Base-by-base conservation (phyloP, 1,140 invertebrate species). In the Elymnias hypermnestra region DNA sequence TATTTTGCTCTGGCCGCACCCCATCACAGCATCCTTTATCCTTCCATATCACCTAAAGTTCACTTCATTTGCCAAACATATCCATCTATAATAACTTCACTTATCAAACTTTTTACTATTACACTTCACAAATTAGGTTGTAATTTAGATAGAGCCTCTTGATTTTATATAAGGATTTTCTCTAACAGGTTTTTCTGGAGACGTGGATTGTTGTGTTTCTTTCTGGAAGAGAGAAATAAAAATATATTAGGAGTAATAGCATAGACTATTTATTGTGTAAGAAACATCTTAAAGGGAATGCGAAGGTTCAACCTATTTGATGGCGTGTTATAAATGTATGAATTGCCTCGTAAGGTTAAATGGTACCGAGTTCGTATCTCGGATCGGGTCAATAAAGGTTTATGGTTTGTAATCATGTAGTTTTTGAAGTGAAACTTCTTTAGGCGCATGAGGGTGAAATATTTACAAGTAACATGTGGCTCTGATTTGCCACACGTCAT, bases 1-100 rank as follows among this genome's bases (percentile, higher is more conserved):
- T 56, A 87, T 87, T 72, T 87, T 87, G 68, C 86, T 87, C 68
- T 87, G 86, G 25, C 86, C 86, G 63, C 86, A 87, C 63, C 86
- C 86, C 85, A 87, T 87, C 66, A 65, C 74, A 54, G 43, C 45
- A 28, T 51, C 41, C 17, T 35, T 44, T 44, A 44, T 44, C 18
- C 42, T 23, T 44, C 13, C 31, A 44, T 35, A 22, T 36, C 22
- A 44, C 13, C 12, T 23, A 31, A 42, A 12, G 10, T 23, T 35
- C 41, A 43, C 40, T 26, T 23, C 42, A 26, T 25, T 41, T 41
- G 10, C 17, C 15, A 39, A 31, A 28, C 19, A 21, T 21, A 4
- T 21, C 19, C 6, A 10, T 31, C 10, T 5, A 21, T 4, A 21
- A n/a, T n/a, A n/a, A n/a, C n/a, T 29, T 29, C 26, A 33, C 29